Percentiles rank a stretch among this genome's conserved stretches.
phyloP scores from a whole-genome alignment of 2,888 invertebrate species.

The Carterocephalus palaemon region DNA sequence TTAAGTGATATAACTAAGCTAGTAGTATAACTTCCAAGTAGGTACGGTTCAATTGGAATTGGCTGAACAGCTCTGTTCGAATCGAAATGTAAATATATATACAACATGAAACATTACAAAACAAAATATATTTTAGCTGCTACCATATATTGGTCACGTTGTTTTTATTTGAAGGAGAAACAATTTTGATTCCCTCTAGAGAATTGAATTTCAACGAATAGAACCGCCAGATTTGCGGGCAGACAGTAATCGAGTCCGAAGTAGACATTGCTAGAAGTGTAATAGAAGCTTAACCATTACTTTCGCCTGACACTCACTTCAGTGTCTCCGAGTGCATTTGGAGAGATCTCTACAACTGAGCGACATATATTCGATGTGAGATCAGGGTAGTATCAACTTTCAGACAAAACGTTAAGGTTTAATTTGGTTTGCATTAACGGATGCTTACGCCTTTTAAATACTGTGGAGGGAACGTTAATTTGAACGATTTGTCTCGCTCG shows the following conservation, averaged over 20 bases:
- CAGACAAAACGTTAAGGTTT: constrained; percentile 5
- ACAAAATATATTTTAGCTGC: no score
- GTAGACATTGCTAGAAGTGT: constrained; percentile 17
- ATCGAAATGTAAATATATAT: no score
- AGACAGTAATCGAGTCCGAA: neutral
- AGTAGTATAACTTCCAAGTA: no score
- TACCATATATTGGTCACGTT: no score
- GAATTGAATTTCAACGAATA: neutral
- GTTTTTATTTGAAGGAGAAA: no score
- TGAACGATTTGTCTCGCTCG: constrained; percentile 60
- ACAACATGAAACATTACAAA: no score
- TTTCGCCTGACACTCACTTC: constrained; percentile 16
- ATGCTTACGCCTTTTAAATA: constrained; percentile 16
- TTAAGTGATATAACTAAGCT: no score
- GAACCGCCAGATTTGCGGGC: constrained; percentile 6
- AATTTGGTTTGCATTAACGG: constrained; percentile 3
- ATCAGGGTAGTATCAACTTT: constrained; percentile 3
- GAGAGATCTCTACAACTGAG: neutral
- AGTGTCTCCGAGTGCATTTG: constrained; percentile 21
- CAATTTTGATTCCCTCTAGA: neutral
- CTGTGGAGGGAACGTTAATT: constrained; percentile 30
- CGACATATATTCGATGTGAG: constrained; percentile 2
- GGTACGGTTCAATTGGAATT: no score
- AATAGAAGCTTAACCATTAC: constrained; percentile 22
- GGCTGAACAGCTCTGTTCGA: no score